phyloP scores from a whole-genome alignment of 2,113 vertebrate genomes.

The Oreochromis tanganicae region DNA sequence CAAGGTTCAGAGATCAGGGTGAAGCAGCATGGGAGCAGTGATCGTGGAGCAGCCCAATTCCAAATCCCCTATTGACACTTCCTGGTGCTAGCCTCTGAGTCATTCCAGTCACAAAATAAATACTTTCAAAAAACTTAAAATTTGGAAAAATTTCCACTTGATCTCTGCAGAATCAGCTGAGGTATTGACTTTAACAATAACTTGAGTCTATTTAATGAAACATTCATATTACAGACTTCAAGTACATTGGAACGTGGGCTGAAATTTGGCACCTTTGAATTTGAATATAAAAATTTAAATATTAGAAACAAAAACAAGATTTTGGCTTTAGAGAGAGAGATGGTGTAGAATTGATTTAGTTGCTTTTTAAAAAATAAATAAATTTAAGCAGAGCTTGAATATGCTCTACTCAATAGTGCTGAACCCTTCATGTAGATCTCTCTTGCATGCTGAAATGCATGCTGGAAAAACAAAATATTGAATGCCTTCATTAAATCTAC shows the following conservation, averaged over 20 bases:
- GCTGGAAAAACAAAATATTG: neutral
- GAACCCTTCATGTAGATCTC: neutral
- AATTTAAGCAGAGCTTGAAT: neutral
- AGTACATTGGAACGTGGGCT: neutral
- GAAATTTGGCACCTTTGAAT: neutral
- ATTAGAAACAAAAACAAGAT: neutral
- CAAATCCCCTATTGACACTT: neutral
- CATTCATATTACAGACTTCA: fast-evolving
- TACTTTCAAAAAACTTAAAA: neutral
- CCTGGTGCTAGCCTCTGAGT: neutral
- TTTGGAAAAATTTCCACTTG: neutral
- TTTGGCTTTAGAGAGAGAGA: neutral
- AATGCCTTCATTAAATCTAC: neutral
- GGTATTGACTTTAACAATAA: neutral
- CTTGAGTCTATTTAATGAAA: neutral
- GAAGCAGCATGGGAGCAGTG: neutral
- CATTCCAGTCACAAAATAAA: neutral
- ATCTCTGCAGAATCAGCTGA: neutral
- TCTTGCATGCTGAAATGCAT: too few species aligned
- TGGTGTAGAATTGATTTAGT: neutral
- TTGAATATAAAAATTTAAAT: neutral
- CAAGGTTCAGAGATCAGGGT: conserved; percentile 33
- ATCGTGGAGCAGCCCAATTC: neutral
- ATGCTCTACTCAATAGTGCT: neutral
- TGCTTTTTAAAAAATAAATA: neutral